A percentile compares a stretch with the other conserved stretches of the same genome.
These are phyloP conservation scores for Prosapia bicincta DNA, from an alignment of 2,888 invertebrate genomes.

Conservation along the genomic window DNA sequence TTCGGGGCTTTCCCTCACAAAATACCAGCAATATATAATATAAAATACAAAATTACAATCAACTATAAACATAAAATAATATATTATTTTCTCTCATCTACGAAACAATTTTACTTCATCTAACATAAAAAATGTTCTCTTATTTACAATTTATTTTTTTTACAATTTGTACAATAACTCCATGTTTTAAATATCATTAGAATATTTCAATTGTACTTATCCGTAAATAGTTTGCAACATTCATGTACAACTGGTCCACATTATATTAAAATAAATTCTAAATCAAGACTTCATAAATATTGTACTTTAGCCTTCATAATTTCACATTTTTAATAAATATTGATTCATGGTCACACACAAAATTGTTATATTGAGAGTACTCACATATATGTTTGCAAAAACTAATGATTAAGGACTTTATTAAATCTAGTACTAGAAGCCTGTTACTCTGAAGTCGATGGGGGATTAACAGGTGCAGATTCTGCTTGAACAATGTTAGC, in stretches of 20 bases:
- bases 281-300: not conserved
- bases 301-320: not conserved
- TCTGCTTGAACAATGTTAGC: conserved; percentile 21
- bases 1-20: too few relatives aligned
- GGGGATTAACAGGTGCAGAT: conserved; percentile 6
- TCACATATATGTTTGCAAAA: not conserved
- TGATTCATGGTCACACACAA: too few relatives aligned
- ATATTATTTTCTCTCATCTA: too few relatives aligned
- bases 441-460: conserved; percentile 8
- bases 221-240: not conserved
- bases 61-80: too few relatives aligned
- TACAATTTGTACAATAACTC: not conserved
- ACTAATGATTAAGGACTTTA: not conserved
- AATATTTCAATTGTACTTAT: not conserved
- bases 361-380: too few relatives aligned
- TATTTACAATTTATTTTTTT: not conserved
- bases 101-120: not conserved
- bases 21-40: too few relatives aligned
- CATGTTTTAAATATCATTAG: not conserved
- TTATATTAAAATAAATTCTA: not conserved
- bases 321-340: not conserved
- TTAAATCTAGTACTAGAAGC: not conserved
- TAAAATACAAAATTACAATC: too few relatives aligned
- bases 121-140: not conserved
- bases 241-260: not conserved